phyloP scores from a whole-genome alignment of 2,113 vertebrate species.

The Chaetura pelagica region DNA sequence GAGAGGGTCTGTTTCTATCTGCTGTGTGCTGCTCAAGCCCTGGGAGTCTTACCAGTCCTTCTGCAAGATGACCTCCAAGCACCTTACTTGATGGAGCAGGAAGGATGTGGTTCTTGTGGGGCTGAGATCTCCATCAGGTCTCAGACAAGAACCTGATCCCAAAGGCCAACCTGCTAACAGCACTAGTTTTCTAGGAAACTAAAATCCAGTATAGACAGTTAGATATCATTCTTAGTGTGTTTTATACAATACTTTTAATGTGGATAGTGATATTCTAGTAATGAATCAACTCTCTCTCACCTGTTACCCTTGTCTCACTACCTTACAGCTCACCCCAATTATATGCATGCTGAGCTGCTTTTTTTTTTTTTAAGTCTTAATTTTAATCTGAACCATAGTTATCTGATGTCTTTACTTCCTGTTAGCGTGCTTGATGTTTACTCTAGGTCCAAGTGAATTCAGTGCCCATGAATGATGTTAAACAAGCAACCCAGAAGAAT shows the following conservation, averaged over 20 bases:
- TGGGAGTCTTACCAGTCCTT: not conserved
- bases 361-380: not conserved
- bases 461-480: not conserved
- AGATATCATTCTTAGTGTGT: not conserved
- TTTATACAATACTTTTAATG: not conserved
- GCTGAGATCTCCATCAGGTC: not conserved
- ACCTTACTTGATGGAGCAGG: not conserved
- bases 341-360: rapidly evolving
- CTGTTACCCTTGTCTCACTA: not conserved
- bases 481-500: not conserved
- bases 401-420: not conserved
- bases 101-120: rapidly evolving
- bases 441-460: not conserved
- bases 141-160: not conserved
- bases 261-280: not conserved
- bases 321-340: not conserved
- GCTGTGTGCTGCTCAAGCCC: rapidly evolving
- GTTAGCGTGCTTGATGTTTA: not conserved
- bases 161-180: not conserved
- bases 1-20: not conserved
- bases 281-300: not conserved
- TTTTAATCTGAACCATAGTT: not conserved
- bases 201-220: not conserved
- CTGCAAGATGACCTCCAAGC: not conserved
- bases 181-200: not conserved